Conservation (phyloP, 2,888 invertebrate species). For the Harpagoxenus sublaevis region DNA sequence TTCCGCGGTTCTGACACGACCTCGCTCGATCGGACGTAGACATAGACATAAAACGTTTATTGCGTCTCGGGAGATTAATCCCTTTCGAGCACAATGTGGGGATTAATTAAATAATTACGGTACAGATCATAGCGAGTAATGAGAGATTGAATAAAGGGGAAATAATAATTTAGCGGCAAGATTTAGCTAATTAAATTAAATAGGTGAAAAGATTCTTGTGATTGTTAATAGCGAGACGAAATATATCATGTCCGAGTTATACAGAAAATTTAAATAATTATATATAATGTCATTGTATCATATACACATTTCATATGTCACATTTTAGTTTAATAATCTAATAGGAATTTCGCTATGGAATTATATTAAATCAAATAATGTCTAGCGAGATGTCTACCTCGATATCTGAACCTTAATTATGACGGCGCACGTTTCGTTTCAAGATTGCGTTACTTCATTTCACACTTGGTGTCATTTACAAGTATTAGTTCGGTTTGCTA, state of each 20-base stretch:
- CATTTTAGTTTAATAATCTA: background rate
- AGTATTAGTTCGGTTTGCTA: slow-evolving; percentile 5
- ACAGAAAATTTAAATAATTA: background rate
- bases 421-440: background rate
- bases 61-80: slow-evolving; percentile 25
- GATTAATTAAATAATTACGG: slow-evolving; percentile 81
- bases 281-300: background rate
- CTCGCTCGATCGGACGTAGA: slow-evolving; percentile 7
- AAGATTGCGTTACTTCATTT: slow-evolving; percentile 32
- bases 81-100: slow-evolving; percentile 44
- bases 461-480: background rate
- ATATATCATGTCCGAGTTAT: background rate
- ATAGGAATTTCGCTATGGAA: background rate
- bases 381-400: background rate
- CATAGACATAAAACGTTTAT: slow-evolving; percentile 44
- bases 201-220: background rate
- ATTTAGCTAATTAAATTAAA: slow-evolving; percentile 4
- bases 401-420: background rate
- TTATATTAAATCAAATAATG: background rate
- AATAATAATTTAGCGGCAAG: background rate
- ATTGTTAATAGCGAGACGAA: background rate
- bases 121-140: slow-evolving; percentile 71
- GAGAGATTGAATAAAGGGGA: background rate
- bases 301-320: background rate
- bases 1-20: slow-evolving; percentile 24